These are phyloP conservation scores for Plectropomus leopardus DNA, from an alignment of 2,113 vertebrate genomes.

Conservation along the genomic window DNA sequence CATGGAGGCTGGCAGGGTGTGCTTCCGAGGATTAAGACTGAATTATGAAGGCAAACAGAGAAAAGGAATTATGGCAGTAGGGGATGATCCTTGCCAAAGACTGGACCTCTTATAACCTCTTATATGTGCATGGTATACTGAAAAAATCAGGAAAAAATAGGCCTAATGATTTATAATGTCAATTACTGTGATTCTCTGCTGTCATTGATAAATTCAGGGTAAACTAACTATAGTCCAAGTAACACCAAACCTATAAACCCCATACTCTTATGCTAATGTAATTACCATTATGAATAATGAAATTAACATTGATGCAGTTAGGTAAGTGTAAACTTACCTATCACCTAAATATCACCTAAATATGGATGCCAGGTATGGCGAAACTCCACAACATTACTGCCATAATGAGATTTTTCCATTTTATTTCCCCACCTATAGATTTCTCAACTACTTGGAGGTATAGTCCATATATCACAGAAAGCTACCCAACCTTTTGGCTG, in stretches of 20 bases:
- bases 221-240: slow-evolving; percentile 12
- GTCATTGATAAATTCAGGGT: not conserved
- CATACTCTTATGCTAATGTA: not conserved
- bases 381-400: not conserved
- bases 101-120: slow-evolving; percentile 31
- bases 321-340: too few species aligned
- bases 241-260: not conserved
- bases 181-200: not conserved
- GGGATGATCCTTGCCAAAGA: slow-evolving; percentile 39
- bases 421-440: not conserved
- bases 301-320: not conserved
- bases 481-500: not conserved
- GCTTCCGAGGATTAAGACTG: slow-evolving; percentile 58
- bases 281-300: not conserved
- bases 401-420: slow-evolving; percentile 17
- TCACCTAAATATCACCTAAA: too few species aligned
- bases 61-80: slow-evolving; percentile 33
- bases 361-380: too few species aligned
- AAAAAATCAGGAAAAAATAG: not conserved
- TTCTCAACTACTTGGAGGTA: slow-evolving; percentile 2
- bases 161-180: slow-evolving; percentile 4
- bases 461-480: not conserved
- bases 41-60: slow-evolving; percentile 65
- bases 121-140: not conserved
- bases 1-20: slow-evolving; percentile 20